Evolutionary conservation across 2,797 vertebrate species (phyloP), one percentile per base, ranked within the genome.

Genomic region (Lithobates pipiens): DNA sequence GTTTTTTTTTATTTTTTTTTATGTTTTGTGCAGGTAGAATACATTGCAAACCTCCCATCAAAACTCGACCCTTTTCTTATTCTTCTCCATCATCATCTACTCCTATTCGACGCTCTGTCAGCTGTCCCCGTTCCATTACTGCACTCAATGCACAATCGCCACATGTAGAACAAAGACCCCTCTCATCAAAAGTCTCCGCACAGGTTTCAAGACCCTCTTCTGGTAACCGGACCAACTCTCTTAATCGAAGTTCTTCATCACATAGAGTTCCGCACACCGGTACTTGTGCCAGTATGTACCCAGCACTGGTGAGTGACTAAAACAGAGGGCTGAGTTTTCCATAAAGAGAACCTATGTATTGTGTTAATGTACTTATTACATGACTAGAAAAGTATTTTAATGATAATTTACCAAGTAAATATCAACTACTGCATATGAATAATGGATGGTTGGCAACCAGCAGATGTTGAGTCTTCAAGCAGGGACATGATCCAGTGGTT

Each of bases 111-210:
- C 97, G 98, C 88, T 99, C 98, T 39, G 96, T 98, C 88, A 99
- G 98, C 87, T 99, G 98, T 89, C 98, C 98, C 15, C 97, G 98
- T 76, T 99, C 97, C 82, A 98, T 99, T 78, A 95, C 98, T 18
- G 89, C 96, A n/a, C 92, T 98, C 36, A 93, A 93, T 71, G 84
- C 88, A 79, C 95, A 95, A 32, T 94, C 96, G 1, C 95, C 95
- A 85, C 93, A 88, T 75, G 88, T 82, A 29, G 97, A 98, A 85
- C 92, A 88, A 11, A 95, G 96, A 44, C 93, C 95, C 0, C 75
- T 90, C 21, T 94, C 95, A 82, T 93, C 94, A 86, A 95, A 95
- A 77, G 85, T 93, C 3, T 7, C 91, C 63, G 85, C 92, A 32
- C 86, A 92, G 54, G 68, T 88, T 39, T 89, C 92, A 73, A 92